These are phyloP conservation scores for Pinctada fucata DNA, from an alignment of 2,888 invertebrate species.

Conservation along the genomic window DNA sequence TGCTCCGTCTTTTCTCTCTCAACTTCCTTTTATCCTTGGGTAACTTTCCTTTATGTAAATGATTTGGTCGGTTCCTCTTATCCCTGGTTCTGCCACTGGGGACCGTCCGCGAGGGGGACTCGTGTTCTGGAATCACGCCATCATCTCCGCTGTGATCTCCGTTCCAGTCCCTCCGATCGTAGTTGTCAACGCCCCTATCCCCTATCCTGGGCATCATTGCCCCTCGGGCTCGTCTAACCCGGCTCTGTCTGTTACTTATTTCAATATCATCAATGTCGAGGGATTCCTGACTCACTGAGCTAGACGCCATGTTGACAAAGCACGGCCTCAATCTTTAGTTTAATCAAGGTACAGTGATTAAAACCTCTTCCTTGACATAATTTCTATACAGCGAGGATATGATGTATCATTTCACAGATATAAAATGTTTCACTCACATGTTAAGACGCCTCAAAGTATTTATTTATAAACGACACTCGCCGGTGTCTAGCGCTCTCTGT, in stretches of 20 bases:
- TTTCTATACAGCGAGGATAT: no score
- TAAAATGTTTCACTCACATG: no score
- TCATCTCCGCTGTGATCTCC: constrained; percentile 52
- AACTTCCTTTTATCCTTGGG: constrained; percentile 81
- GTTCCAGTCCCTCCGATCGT: constrained; percentile 48
- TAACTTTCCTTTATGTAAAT: constrained; percentile 80
- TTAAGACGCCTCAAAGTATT: no score
- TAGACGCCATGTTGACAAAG: constrained; percentile 79
- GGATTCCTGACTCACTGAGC: constrained; percentile 82
- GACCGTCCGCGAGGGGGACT: constrained; percentile 77
- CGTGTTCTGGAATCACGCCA: constrained; percentile 58
- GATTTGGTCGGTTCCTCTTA: constrained; percentile 78
- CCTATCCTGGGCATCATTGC: constrained; percentile 39
- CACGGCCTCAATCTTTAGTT: not conserved
- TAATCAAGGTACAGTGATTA: no score
- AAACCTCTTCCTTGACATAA: no score
- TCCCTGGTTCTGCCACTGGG: constrained; percentile 74
- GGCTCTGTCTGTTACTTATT: constrained; percentile 79
- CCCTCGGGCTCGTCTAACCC: constrained; percentile 79
- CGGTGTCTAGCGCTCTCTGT: no score
- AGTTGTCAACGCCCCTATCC: constrained; percentile 45
- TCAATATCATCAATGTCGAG: constrained; percentile 80
- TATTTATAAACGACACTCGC: no score
- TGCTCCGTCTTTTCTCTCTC: constrained; percentile 81
- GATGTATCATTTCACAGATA: no score